Base-by-base conservation (phyloP, 2,113 vertebrate species). In the Dipodomys stephensi region DNA sequence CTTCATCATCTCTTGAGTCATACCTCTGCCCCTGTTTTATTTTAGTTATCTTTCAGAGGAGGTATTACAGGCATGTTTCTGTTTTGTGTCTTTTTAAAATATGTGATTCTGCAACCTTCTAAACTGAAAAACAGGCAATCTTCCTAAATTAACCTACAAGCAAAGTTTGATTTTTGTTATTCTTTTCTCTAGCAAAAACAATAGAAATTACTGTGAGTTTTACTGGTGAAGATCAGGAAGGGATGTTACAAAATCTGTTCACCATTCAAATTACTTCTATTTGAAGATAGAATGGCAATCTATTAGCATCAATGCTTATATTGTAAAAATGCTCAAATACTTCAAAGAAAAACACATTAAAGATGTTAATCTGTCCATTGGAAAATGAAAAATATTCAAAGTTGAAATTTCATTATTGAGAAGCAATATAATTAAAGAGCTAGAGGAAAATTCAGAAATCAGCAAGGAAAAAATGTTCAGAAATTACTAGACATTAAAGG, bases 371-470 rank as follows among this genome's bases (percentile, higher is more conserved):
- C 69, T 73, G 12, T 77, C 32, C 22, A 28, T 7, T 69, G 39
- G 19, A 62, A 95, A 95, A 87, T 57, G 3, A 80, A 96, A 93
- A 82, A 35, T 28, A 94, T 84, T 83, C 1, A 16, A 57, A 92
- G 83, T 86, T 90, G 71, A 92, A 89, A 90, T n/a, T 65, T 30
- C 89, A n/a, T 62, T 39, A 89, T 32, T 90, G 13, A n/a, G 13
- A 92, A 76, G 18, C 57, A 23, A 68, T 32, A 57, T 73, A 53
- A 53, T 46, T 64, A 84, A 88, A 95, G 2, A 91, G 85, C 19
- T 44, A 78, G 57, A 28, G 83, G 4, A 89, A 91, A 95, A 79
- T 64, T 64, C 32, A 92, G 22, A 87, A 91, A 84, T 11, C 3
- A 82, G 7, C 46, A 83, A 80, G 20, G 53, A 57, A 86, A 90